Evolutionary conservation across 1,140 invertebrate genomes (phyloP), one percentile per base, ranked within the genome.

Genomic region (Eurytemora carolleeae): DNA sequence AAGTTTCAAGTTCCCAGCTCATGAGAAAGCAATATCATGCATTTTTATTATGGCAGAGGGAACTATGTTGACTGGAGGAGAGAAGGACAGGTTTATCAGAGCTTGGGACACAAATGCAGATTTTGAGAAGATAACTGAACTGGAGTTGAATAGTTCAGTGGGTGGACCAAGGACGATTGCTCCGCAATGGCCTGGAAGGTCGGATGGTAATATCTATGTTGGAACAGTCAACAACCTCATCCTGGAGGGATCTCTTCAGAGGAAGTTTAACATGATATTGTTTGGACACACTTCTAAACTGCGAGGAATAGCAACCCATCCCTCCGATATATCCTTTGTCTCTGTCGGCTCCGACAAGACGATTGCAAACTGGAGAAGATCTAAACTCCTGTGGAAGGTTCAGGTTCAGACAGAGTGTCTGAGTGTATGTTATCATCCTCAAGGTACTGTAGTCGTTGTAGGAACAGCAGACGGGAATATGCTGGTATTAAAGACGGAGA

Each of bases 181-280:
- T 67, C 86, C 87, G 1, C 85, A 88, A 55, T 75, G 84, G 57
- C 83, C 84, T 1, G 85, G 83, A 1, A 77, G 85, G 64, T 85
- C 87, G 67, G 87, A 92, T 68, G 86, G 87, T 0, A 87, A 88
- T 69, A 82, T 93, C 58, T 93, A 88, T 69, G 85, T 95, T 3
- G 91, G 91, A 17, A 95, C 91, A 3, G 91, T 86, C 0, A 81
- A 82, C 62, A 97, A 97, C 71, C 86, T 87, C 67, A 89, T 97
- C 55, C 74, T 95, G 63, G 86, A 92, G 71, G 90, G 90, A n/a
- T 90, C 87, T 1, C 70, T 92, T 24, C 86, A 90, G 67, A 76
- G 88, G 64, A 77, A 87, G 69, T 91, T 94, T 69, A 87, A 86
- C 66, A 87, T 91, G 76, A 82, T 84, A 72, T 80, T 88, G 53